These are phyloP conservation scores for Nerophis ophidion DNA, from an alignment of 2,113 vertebrate genomes.

Conservation along the genomic window DNA sequence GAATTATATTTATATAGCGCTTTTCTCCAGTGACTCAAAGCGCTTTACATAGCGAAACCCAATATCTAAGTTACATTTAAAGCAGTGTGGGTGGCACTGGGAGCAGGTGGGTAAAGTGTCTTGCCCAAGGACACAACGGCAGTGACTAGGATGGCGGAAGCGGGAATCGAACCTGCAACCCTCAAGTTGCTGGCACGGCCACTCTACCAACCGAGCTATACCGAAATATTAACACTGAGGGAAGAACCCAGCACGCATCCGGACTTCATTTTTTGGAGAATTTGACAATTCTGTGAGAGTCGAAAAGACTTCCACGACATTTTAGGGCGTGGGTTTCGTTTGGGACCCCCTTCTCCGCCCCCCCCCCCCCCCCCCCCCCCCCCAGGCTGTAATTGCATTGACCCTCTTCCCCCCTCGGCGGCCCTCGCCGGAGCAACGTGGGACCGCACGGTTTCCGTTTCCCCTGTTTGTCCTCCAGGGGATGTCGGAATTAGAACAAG, in stretches of 20 bases:
- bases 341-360: conserved; percentile 45
- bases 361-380: conserved; percentile 35
- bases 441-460: conserved; percentile 51
- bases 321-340: conserved; percentile 42
- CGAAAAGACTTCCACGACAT: conserved; percentile 34
- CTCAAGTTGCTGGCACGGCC: no score
- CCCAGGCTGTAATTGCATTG: conserved; percentile 53
- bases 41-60: no score
- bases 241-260: not conserved
- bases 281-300: conserved; percentile 47
- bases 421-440: conserved; percentile 51
- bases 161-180: no score
- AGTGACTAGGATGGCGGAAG: no score
- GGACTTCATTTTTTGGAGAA: conserved; percentile 19
- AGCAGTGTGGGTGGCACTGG: no score
- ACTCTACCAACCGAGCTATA: no score
- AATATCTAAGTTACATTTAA: no score
- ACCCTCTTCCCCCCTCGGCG: conserved; percentile 58
- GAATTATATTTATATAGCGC: no score
- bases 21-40: no score
- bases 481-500: conserved; percentile 63
- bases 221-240: conserved; percentile 30
- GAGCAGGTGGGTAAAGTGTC: no score
- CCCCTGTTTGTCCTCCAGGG: conserved; percentile 56
- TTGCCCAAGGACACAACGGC: no score